phyloP scores from a whole-genome alignment of 2,797 vertebrate genomes.

The Dryobates pubescens region DNA sequence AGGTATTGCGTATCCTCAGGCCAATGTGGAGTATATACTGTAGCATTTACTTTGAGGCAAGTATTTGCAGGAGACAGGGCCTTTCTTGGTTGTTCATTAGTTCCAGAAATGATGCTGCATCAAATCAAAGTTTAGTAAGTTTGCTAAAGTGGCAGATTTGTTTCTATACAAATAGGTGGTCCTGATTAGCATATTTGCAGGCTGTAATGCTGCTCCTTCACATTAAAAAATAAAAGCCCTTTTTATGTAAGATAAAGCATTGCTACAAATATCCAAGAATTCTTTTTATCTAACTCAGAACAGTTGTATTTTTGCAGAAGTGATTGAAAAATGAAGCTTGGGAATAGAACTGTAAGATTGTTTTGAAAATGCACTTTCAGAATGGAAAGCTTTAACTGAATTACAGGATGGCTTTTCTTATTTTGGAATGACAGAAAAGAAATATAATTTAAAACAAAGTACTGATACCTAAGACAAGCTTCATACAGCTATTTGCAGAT shows the following conservation, averaged over 20 bases:
- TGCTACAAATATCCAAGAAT: background rate
- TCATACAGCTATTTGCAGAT: background rate
- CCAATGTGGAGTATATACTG: background rate
- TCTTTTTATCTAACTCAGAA: background rate
- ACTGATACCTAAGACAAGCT: background rate
- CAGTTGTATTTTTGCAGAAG: background rate
- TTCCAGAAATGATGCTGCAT: background rate
- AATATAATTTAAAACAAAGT: background rate
- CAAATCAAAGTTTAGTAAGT: background rate
- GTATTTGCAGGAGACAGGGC: background rate
- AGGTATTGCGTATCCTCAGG: background rate
- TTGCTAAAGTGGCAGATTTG: background rate
- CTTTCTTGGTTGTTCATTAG: background rate
- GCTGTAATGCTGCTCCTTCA: background rate
- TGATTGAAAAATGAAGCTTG: background rate
- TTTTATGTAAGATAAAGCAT: background rate
- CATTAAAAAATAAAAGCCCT: constrained; percentile 1
- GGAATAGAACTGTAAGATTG: background rate
- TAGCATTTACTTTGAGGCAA: background rate
- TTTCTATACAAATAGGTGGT: background rate
- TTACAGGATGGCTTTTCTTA: background rate
- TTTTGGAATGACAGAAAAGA: background rate
- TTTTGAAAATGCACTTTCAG: background rate
- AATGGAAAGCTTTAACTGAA: background rate
- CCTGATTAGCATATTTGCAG: background rate